A percentile compares a stretch with the other conserved stretches of the same genome.
These are phyloP conservation scores for Liposcelis brunnea DNA, from an alignment of 2,888 invertebrate species.

Conservation along the genomic window DNA sequence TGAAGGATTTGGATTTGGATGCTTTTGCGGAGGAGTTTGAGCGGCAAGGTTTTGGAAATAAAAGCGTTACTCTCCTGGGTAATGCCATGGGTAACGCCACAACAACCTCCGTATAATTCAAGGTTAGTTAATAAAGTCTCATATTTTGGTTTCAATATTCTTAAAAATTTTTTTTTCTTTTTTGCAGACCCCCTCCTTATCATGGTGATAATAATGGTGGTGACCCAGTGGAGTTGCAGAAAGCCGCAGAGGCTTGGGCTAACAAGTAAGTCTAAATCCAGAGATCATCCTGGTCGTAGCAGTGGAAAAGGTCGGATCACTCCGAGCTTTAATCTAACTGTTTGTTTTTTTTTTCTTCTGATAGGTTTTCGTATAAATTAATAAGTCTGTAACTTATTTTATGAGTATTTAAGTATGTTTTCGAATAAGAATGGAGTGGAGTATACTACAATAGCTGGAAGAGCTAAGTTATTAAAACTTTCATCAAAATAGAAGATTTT, in stretches of 20 bases:
- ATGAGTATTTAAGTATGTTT: too few species aligned
- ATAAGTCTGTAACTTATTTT: too few species aligned
- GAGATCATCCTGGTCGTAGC: constrained; percentile 20
- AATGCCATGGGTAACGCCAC: constrained; percentile 4
- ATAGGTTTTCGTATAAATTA: too few species aligned
- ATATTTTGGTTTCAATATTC: background rate
- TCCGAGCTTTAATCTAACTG: too few species aligned
- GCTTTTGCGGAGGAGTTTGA: constrained; percentile 96
- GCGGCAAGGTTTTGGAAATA: constrained; percentile 74
- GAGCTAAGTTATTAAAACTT: too few species aligned
- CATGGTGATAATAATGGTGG: constrained; percentile 25
- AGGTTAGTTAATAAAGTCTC: too few species aligned
- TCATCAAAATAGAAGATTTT: too few species aligned
- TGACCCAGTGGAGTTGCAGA: constrained; percentile 67
- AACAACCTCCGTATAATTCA: background rate
- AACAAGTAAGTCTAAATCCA: constrained; percentile 33
- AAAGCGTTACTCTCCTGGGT: constrained; percentile 61
- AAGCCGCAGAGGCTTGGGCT: constrained; percentile 75
- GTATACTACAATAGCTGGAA: too few species aligned
- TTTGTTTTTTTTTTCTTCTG: too few species aligned
- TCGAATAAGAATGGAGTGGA: too few species aligned
- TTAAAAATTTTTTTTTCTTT: background rate
- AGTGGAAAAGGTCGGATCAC: constrained; percentile 22
- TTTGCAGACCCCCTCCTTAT: background rate
- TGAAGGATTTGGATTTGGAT: constrained; percentile 92